These are phyloP conservation scores for Trichopoda pennipes DNA, from an alignment of 2,888 invertebrate genomes.

Conservation along the genomic window DNA sequence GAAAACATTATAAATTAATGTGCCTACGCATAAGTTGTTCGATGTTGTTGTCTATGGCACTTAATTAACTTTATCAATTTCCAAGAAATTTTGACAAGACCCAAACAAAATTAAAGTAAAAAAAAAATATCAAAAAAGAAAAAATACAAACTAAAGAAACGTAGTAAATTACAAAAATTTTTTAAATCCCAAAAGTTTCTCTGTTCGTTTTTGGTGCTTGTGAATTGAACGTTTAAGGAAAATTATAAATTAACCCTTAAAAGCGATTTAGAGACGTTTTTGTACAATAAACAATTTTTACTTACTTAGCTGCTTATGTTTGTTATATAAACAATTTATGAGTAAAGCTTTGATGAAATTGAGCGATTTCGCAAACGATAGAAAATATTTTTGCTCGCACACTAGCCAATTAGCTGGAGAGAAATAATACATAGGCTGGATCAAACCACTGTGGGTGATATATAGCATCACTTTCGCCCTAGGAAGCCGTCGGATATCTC, in stretches of 20 bases:
- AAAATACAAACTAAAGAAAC: slow-evolving; percentile 13
- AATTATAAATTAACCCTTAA: slow-evolving; percentile 12
- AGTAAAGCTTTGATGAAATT: no score
- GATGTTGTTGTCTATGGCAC: slow-evolving; percentile 63
- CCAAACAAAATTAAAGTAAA: slow-evolving; percentile 12
- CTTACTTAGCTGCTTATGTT: neutral
- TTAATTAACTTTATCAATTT: slow-evolving; percentile 69
- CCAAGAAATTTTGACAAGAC: slow-evolving; percentile 65
- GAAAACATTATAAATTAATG: slow-evolving; percentile 56
- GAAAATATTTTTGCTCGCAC: no score
- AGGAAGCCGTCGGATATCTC: no score
- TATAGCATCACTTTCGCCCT: no score
- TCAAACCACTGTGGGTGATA: no score
- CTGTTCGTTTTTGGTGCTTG: neutral
- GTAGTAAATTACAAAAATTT: slow-evolving; percentile 53
- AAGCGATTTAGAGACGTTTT: neutral
- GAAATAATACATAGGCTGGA: no score
- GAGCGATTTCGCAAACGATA: no score
- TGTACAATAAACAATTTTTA: neutral
- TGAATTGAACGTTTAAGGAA: neutral
- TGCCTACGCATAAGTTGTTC: slow-evolving; percentile 58
- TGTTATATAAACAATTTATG: no score
- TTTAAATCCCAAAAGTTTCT: slow-evolving; percentile 64
- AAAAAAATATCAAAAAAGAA: neutral
- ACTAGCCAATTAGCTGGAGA: no score